Evolutionary conservation across 2,113 vertebrate genomes (phyloP).

Genomic region (Centropristis striata): DNA sequence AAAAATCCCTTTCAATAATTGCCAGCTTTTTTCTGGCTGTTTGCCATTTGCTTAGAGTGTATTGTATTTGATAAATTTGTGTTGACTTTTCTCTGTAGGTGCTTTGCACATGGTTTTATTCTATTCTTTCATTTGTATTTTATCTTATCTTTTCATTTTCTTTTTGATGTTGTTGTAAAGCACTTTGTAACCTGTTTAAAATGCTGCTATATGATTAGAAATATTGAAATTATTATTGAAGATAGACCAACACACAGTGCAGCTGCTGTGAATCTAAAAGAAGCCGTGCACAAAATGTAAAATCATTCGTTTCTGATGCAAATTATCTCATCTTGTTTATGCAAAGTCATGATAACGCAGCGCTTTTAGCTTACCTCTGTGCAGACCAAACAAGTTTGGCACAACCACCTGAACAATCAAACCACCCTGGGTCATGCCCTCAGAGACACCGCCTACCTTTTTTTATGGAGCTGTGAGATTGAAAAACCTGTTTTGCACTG

Average conservation of each 20-base stretch:
- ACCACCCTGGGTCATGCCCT: not conserved
- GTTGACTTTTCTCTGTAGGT: no score
- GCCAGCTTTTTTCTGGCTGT: no score
- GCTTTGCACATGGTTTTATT: no score
- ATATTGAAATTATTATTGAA: not conserved
- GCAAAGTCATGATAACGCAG: conserved; percentile 29
- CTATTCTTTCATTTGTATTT: no score
- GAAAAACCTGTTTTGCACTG: not conserved
- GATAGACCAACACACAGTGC: not conserved
- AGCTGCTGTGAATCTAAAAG: not conserved
- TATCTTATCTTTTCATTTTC: no score
- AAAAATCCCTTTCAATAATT: no score
- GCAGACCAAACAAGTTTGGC: not conserved
- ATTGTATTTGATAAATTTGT: no score
- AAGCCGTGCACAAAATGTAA: not conserved
- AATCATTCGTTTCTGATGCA: not conserved
- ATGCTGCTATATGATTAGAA: no score
- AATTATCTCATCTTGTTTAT: not conserved
- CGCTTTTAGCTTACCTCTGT: not conserved
- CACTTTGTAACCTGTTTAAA: not conserved
- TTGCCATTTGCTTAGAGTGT: no score
- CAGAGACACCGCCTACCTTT: not conserved
- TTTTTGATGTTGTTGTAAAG: no score
- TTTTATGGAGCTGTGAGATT: not conserved
- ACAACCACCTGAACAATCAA: not conserved